These are phyloP conservation scores for Plectrocnemia conspersa DNA, from an alignment of 1,140 invertebrate genomes.

Conservation along the genomic window DNA sequence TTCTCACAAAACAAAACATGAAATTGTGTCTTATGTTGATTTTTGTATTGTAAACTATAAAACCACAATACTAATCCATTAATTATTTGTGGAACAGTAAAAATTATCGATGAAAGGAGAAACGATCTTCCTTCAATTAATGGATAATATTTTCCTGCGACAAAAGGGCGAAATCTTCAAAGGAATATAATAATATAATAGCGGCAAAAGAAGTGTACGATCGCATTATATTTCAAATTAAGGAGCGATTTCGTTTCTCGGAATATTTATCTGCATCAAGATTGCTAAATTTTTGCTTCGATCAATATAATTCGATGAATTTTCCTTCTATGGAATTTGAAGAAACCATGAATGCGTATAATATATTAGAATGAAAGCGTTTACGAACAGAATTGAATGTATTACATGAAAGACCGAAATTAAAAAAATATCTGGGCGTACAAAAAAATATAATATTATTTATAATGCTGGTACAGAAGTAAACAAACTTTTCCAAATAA, in stretches of 20 bases:
- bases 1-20: no score
- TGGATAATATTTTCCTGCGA: neutral
- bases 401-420: constrained; percentile 2
- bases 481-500: no score
- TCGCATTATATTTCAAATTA: neutral
- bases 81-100: neutral
- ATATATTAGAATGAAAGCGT: neutral
- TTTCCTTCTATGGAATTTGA: neutral
- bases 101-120: neutral
- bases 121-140: neutral
- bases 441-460: neutral
- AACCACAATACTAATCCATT: neutral
- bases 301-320: neutral
- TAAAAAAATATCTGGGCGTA: neutral
- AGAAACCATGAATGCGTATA: neutral
- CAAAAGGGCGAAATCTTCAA: neutral
- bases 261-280: neutral
- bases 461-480: neutral
- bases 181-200: neutral
- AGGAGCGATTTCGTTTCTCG: neutral
- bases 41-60: neutral
- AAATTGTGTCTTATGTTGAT: no score
- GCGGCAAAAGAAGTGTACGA: neutral
- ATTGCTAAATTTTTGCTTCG: neutral
- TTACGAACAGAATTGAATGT: neutral